Base-by-base conservation (phyloP, 2,888 invertebrate genomes). In the Lithophane semibrunnea region DNA sequence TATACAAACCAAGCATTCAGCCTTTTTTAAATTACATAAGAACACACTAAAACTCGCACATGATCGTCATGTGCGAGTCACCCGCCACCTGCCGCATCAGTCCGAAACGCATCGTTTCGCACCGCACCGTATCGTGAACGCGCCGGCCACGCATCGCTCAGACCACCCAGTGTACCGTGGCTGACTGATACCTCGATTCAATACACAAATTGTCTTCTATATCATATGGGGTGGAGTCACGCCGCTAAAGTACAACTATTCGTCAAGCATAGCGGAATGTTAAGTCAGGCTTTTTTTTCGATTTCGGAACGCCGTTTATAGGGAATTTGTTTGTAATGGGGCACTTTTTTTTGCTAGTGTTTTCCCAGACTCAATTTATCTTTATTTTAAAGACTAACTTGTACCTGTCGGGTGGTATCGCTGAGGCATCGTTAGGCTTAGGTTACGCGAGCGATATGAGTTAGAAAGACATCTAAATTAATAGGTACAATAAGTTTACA, bases 131-230 rank as follows among this genome's bases (percentile, higher is more conserved):
- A 77, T 65, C 79, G 83, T 78, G 52, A 65, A 77, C 69, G 73
- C 82, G 81, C 29, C 63, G 64, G 75, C 84, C 86, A 78, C 75
- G 75, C 79, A 79, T 82, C 79, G 74, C 85, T 86, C 80, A 80
- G 64, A 74, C 63, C 86, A 85, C 84, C 86, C 88, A 88, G 88
- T 85, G 88, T 89, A 86, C 86, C 89, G 82, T 88, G 84, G 72
- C 86, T 88, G 89, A 86, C 83, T 88, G 90, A 92, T 92, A 85
- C 87, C 80, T 87, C 90, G 88, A 92, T 92, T 90, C 87, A 81
- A 83, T 88, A 88, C 80, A 88, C 89, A 88, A 92, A 92, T 92
- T 90, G 91, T 88, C 86, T 88, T 87, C 88, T 92, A 88, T 79
- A 91, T 92, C 92, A 92, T 89, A 86, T 84, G 73, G 70, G 52